phyloP scores from a whole-genome alignment of 2,113 vertebrate genomes.

The Oenanthe oenanthe region DNA sequence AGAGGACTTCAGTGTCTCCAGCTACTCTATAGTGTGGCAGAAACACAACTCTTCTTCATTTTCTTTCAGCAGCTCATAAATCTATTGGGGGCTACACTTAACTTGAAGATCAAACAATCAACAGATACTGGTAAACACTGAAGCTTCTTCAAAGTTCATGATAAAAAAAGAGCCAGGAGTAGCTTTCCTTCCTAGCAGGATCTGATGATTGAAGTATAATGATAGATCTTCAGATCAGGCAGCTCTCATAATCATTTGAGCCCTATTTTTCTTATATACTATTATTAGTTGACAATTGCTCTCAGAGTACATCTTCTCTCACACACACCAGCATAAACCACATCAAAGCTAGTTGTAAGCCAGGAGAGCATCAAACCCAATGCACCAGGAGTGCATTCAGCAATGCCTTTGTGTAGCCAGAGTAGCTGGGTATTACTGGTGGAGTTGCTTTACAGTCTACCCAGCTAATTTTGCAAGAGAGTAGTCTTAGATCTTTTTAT shows the following conservation, averaged over 20 bases:
- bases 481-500: neutral
- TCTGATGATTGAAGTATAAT: slow-evolving; percentile 5
- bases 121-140: slow-evolving; percentile 25
- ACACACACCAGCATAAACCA: neutral
- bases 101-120: slow-evolving; percentile 55
- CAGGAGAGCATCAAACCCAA: neutral
- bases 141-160: slow-evolving; percentile 19
- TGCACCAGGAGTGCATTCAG: neutral
- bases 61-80: slow-evolving; percentile 22
- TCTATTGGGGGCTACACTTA: neutral
- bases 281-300: slow-evolving; percentile 9
- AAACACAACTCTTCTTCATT: neutral
- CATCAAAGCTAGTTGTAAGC: neutral
- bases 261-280: neutral
- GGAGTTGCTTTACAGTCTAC: neutral
- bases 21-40: neutral
- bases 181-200: neutral
- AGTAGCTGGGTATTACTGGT: neutral
- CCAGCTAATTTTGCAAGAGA: neutral
- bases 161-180: neutral
- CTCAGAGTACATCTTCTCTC: neutral
- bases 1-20: neutral
- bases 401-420: neutral
- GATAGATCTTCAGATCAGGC: neutral
- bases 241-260: neutral